A percentile compares a stretch with the other conserved stretches of the same genome.
Conservation (phyloP, 2,797 vertebrate species). For the Odontamblyopus lacepedii region DNA sequence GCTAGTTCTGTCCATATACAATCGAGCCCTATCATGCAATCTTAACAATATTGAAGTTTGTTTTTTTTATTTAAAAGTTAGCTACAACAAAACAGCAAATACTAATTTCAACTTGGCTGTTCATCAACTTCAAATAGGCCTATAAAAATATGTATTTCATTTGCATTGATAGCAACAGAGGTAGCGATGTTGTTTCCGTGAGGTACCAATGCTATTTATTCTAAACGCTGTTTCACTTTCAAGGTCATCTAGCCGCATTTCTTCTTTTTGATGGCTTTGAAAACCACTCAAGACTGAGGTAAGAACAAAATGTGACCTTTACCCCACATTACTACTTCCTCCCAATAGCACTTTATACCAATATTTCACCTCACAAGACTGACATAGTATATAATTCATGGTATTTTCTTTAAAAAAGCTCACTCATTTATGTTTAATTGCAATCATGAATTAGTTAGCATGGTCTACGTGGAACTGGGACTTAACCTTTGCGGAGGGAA, state of each 20-base stretch:
- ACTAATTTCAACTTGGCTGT: too few relatives aligned
- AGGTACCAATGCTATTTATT: neutral
- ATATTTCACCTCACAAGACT: constrained; percentile 35
- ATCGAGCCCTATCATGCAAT: too few relatives aligned
- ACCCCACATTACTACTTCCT: constrained; percentile 16
- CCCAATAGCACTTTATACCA: constrained; percentile 33
- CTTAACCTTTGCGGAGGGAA: constrained; percentile 55
- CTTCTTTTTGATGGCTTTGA: neutral
- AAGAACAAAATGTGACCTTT: constrained; percentile 16
- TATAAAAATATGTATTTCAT: too few relatives aligned
- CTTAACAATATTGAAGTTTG: too few relatives aligned
- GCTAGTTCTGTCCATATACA: too few relatives aligned
- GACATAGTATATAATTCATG: constrained; percentile 51
- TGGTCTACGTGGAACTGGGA: constrained; percentile 41
- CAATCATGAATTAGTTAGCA: constrained; percentile 52
- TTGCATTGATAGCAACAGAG: neutral
- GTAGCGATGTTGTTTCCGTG: neutral
- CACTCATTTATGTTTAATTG: constrained; percentile 55
- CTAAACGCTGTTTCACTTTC: neutral
- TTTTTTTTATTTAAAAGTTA: neutral
- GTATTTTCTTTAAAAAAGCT: constrained; percentile 39
- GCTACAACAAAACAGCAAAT: too few relatives aligned
- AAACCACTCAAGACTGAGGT: constrained; percentile 31
- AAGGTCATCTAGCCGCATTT: neutral
- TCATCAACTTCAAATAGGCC: too few relatives aligned